phyloP scores from a whole-genome alignment of 2,888 invertebrate genomes.

The Sarcophaga caerulescens region DNA sequence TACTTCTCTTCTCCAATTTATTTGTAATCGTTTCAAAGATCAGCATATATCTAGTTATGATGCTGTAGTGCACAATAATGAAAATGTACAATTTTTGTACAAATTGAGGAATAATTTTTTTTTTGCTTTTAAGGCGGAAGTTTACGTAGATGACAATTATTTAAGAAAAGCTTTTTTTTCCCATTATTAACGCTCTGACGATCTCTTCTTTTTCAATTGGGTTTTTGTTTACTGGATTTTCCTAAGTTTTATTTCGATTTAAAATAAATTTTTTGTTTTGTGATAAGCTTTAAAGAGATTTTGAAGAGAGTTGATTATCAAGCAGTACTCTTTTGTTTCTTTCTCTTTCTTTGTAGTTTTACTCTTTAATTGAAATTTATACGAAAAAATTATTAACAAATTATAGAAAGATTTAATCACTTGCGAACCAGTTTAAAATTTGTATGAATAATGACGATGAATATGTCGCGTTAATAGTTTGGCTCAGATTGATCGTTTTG shows the following conservation, averaged over 20 bases:
- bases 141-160: constrained; percentile 26
- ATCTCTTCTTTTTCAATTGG: background rate
- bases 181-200: background rate
- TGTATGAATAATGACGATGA: too few relatives aligned
- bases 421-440: too few relatives aligned
- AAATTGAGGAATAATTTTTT: background rate
- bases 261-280: background rate
- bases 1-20: background rate
- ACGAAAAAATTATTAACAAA: background rate
- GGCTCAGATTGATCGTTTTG: too few relatives aligned
- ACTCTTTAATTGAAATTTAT: background rate
- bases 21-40: background rate
- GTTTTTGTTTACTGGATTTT: background rate
- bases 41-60: too few relatives aligned
- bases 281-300: background rate
- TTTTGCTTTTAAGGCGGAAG: constrained; percentile 50
- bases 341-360: background rate
- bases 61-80: too few relatives aligned
- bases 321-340: constrained; percentile 9
- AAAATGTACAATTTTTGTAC: too few relatives aligned
- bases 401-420: too few relatives aligned
- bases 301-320: constrained; percentile 17
- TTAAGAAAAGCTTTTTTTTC: constrained; percentile 42
- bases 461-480: too few relatives aligned
- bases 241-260: background rate